These are phyloP conservation scores for Micropoecilia bifurca DNA, from an alignment of 2,797 vertebrate species.

Conservation along the genomic window DNA sequence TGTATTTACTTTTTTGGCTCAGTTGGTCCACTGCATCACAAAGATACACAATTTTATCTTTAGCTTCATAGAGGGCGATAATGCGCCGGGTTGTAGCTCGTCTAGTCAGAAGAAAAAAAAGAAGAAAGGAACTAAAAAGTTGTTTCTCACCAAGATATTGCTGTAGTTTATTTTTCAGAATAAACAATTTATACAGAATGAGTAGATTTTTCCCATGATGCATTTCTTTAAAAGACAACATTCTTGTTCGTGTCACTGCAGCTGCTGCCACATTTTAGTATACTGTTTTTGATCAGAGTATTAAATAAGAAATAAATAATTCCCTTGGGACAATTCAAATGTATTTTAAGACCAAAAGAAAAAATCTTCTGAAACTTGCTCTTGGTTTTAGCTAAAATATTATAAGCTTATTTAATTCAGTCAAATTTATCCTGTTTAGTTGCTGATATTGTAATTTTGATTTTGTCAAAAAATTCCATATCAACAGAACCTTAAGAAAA, in stretches of 20 bases:
- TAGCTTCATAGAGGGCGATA: not conserved
- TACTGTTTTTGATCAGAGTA: not conserved
- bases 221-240: not conserved
- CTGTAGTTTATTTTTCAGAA: not conserved
- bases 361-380: no score
- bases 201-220: not conserved
- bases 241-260: not conserved
- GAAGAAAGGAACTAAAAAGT: not conserved
- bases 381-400: no score
- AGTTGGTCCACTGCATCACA: not conserved
- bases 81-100: not conserved
- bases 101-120: no score
- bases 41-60: not conserved
- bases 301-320: not conserved
- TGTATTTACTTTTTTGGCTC: not conserved
- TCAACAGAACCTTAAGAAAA: not conserved
- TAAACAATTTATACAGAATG: not conserved
- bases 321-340: no score
- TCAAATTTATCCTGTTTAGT: no score
- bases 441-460: no score
- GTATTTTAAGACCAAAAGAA: no score
- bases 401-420: no score
- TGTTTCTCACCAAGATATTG: not conserved
- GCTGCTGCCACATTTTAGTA: not conserved
- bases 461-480: not conserved